Conservation (phyloP, 2,888 invertebrate species). For the Epicampocera succincta region DNA sequence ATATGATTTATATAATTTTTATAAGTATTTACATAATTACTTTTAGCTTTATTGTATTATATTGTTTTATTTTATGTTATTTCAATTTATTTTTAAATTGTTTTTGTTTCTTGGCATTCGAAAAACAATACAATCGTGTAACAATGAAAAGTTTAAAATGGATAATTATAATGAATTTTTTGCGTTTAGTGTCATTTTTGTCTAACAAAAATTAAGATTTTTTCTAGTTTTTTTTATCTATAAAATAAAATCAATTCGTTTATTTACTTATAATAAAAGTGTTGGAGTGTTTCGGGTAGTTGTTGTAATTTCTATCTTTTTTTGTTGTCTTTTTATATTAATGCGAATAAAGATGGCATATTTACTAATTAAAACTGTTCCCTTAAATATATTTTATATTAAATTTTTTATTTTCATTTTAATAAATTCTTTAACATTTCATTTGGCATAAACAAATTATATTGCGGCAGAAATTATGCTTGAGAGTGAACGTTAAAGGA, state of each 20-base stretch:
- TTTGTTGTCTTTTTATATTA: constrained; percentile 1
- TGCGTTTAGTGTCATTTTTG: background rate
- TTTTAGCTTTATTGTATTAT: constrained; percentile 71
- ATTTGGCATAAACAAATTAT: constrained; percentile 10
- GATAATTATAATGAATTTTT: constrained; percentile 2
- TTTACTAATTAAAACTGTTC: constrained; percentile 64
- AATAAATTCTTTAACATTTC: constrained; percentile 61
- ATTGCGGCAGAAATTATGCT: background rate
- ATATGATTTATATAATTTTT: constrained; percentile 71
- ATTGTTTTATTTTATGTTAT: constrained; percentile 22
- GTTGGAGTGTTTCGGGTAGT: background rate
- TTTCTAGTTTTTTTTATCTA: no score
- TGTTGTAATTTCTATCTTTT: background rate
- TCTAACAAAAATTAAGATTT: constrained; percentile 16
- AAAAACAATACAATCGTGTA: constrained; percentile 45
- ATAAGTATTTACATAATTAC: constrained; percentile 78
- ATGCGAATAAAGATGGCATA: constrained; percentile 13
- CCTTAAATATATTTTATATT: constrained; percentile 71
- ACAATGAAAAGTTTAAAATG: constrained; percentile 39
- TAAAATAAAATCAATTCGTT: constrained; percentile 41
- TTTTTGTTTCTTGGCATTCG: constrained; percentile 44
- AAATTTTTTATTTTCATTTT: constrained; percentile 72
- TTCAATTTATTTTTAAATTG: constrained; percentile 24
- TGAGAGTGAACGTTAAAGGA: background rate
- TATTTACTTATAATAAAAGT: constrained; percentile 19